Evolutionary conservation across 92 coral and sea anemone species (phyloP).

Genomic region (Ricordea florida): DNA sequence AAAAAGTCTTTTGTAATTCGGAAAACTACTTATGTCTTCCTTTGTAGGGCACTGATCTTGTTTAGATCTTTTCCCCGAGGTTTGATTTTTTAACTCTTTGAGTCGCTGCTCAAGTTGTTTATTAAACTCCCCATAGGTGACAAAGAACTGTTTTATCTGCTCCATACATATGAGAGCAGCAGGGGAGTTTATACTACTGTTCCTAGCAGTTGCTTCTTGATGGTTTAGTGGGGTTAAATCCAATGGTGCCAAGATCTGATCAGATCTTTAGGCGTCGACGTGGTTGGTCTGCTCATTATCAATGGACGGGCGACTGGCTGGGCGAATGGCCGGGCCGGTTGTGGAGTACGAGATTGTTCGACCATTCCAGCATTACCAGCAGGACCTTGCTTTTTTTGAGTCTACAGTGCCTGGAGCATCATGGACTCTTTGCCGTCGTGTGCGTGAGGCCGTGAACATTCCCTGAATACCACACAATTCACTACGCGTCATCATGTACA

Average conservation of each 20-base stretch:
- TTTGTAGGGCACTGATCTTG: slow-evolving; percentile 3
- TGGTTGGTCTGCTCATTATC: slow-evolving; percentile 7
- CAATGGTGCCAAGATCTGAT: not conserved
- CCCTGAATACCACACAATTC: too few species aligned
- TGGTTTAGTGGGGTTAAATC: not conserved
- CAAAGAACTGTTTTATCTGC: slow-evolving; percentile 12
- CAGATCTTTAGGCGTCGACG: not conserved
- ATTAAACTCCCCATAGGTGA: slow-evolving; percentile 8
- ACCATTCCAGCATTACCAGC: not conserved
- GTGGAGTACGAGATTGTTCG: not conserved
- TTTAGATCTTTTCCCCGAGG: not conserved
- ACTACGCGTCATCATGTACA: too few species aligned
- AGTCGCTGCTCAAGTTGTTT: slow-evolving; percentile 7
- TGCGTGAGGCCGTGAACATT: too few species aligned
- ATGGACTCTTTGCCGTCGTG: too few species aligned
- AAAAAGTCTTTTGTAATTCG: too few species aligned
- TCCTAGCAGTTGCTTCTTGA: not conserved
- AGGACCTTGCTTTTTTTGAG: too few species aligned
- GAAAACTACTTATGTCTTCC: too few species aligned
- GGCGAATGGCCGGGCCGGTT: not conserved
- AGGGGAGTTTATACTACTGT: not conserved
- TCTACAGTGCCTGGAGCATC: too few species aligned
- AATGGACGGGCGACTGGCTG: not conserved
- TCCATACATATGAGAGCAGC: slow-evolving; percentile 18
- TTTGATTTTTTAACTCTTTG: not conserved